phyloP scores from a whole-genome alignment of 2,888 invertebrate species.

The Rhamphomyia laevipes region DNA sequence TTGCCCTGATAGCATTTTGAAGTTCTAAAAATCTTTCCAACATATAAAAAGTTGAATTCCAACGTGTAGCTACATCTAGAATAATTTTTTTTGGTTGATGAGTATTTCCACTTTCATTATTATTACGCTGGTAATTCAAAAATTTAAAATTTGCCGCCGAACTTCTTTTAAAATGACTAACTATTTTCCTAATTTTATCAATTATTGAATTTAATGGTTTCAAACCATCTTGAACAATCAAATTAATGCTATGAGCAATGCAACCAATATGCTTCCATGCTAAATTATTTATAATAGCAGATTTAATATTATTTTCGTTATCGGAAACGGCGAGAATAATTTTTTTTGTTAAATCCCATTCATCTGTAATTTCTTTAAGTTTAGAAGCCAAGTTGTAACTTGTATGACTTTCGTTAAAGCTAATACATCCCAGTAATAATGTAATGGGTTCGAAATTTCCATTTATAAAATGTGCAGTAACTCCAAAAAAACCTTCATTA shows the following conservation, averaged over 20 bases:
- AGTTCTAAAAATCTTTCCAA: not conserved
- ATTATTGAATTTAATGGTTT: not conserved
- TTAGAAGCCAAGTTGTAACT: constrained; percentile 18
- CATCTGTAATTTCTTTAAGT: constrained; percentile 15
- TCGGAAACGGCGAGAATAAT: constrained; percentile 20
- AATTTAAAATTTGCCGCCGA: constrained; percentile 16
- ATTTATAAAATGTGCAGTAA: constrained; percentile 19
- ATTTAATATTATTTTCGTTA: constrained; percentile 12
- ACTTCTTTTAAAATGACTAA: constrained; percentile 19
- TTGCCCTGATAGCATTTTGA: not conserved
- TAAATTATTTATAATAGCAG: constrained; percentile 12
- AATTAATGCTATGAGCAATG: constrained; percentile 15
- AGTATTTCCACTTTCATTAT: not conserved
- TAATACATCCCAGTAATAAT: constrained; percentile 16
- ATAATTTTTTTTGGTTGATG: not conserved
- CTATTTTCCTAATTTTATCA: not conserved
- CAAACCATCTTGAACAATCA: constrained; percentile 12
- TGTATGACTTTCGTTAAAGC: constrained; percentile 18
- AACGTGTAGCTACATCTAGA: not conserved
- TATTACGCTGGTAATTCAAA: constrained; percentile 20
- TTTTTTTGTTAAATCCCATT: constrained; percentile 21
- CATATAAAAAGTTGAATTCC: constrained; percentile 5
- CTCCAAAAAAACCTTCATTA: constrained; percentile 20
- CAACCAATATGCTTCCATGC: constrained; percentile 17
- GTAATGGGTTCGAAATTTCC: constrained; percentile 19